Evolutionary conservation across 2,888 invertebrate species (phyloP).

Genomic region (Syrphus vitripennis): DNA sequence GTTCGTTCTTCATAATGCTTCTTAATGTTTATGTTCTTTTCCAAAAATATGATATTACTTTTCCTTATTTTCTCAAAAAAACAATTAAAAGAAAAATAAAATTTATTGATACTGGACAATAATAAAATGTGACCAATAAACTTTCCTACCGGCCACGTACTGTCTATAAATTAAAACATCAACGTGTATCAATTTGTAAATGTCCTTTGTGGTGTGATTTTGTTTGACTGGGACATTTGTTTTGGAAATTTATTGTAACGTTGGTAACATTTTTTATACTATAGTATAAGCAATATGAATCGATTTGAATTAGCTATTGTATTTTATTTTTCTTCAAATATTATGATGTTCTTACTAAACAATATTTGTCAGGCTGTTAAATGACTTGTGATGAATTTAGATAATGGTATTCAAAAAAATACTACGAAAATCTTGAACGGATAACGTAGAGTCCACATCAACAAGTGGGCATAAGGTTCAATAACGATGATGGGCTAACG

Average conservation of each 20-base stretch:
- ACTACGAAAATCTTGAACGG: too few relatives aligned
- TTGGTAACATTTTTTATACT: constrained; percentile 34
- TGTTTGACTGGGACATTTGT: constrained; percentile 42
- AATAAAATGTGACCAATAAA: constrained; percentile 13
- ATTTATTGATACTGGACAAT: neutral
- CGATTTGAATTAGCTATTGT: constrained; percentile 32
- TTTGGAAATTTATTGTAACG: constrained; percentile 52
- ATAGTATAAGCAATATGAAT: constrained; percentile 20
- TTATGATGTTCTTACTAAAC: too few relatives aligned
- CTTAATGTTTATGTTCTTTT: neutral
- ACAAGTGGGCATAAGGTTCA: too few relatives aligned
- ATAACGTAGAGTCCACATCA: too few relatives aligned
- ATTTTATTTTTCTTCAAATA: neutral
- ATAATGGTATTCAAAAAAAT: too few relatives aligned
- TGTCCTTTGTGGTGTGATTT: constrained; percentile 50
- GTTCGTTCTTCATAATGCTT: constrained; percentile 79
- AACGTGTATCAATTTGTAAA: constrained; percentile 14
- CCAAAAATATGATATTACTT: too few relatives aligned
- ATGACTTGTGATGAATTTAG: too few relatives aligned
- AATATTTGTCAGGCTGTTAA: too few relatives aligned
- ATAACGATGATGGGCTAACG: too few relatives aligned
- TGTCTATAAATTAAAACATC: constrained; percentile 38
- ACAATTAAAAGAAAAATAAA: neutral
- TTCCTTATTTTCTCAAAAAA: neutral
- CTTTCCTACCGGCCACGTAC: constrained; percentile 43